Evolutionary conservation across 2,797 vertebrate species (phyloP).

Genomic region (Pangasius djambal): DNA sequence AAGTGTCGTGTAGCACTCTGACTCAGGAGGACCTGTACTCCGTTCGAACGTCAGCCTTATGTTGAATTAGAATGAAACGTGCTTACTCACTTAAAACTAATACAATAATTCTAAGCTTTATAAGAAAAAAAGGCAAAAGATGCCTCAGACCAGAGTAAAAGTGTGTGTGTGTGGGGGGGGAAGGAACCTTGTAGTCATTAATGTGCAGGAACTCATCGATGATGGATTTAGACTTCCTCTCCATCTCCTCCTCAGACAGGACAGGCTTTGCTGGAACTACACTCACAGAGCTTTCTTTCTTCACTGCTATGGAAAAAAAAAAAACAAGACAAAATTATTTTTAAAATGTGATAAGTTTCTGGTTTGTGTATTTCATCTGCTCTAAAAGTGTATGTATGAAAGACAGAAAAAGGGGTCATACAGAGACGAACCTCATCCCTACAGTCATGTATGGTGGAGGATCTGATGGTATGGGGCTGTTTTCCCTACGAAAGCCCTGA

Average conservation of each 20-base stretch:
- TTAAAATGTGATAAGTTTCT: neutral
- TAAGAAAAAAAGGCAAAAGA: neutral
- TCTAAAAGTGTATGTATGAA: neutral
- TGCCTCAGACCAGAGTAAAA: neutral
- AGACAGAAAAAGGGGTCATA: neutral
- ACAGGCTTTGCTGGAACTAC: conserved; percentile 75
- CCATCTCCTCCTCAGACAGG: conserved; percentile 87
- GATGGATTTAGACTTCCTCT: conserved; percentile 92
- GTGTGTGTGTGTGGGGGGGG: neutral
- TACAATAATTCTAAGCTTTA: neutral
- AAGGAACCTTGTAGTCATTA: conserved; percentile 92
- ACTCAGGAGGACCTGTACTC: no score
- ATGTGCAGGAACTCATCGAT: conserved; percentile 98
- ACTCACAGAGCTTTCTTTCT: conserved; percentile 76
- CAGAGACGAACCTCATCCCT: neutral
- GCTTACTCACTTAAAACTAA: neutral
- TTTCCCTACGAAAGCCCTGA: neutral
- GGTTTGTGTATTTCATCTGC: neutral
- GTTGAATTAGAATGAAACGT: no score
- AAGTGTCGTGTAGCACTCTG: no score
- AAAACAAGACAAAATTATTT: conserved; percentile 16
- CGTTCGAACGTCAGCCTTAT: no score
- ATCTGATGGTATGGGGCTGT: neutral
- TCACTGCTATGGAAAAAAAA: conserved; percentile 67
- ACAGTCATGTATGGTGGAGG: neutral